Conservation (phyloP, 2,113 vertebrate species). For the Charadrius vociferus region DNA sequence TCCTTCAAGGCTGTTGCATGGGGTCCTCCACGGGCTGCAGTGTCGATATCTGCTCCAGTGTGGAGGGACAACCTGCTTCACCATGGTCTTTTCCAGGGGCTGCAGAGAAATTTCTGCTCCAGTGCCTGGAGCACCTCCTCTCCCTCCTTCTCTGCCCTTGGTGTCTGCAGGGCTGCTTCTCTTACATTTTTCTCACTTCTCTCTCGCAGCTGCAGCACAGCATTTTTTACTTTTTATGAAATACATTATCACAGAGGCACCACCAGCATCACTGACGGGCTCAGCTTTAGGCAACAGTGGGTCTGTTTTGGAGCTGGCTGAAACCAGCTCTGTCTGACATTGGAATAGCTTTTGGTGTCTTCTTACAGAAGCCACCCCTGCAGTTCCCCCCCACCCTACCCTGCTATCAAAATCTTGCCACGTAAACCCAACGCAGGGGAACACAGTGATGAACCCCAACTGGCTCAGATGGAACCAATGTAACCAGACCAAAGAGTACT, state of each 20-base stretch:
- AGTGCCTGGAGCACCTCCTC: neutral
- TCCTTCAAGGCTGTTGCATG: neutral
- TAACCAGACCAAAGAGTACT: neutral
- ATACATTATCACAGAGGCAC: neutral
- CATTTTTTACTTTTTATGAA: neutral
- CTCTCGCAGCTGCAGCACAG: neutral
- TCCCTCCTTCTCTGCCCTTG: neutral
- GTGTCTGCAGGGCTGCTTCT: neutral
- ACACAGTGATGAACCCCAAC: neutral
- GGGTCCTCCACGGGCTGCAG: neutral
- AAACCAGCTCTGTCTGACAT: neutral
- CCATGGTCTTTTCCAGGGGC: neutral
- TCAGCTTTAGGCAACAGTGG: neutral
- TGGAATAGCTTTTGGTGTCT: neutral
- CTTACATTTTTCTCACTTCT: neutral
- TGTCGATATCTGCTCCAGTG: neutral
- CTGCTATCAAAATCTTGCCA: neutral
- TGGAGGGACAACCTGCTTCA: neutral
- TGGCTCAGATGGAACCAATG: neutral
- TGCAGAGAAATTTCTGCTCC: neutral
- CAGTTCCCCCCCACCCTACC: fast-evolving
- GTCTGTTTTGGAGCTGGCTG: neutral
- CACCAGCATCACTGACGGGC: neutral
- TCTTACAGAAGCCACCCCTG: neutral
- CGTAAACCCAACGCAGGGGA: neutral